Base-by-base conservation (phyloP, 2,888 invertebrate species). In the Iselma pallidipennis region DNA sequence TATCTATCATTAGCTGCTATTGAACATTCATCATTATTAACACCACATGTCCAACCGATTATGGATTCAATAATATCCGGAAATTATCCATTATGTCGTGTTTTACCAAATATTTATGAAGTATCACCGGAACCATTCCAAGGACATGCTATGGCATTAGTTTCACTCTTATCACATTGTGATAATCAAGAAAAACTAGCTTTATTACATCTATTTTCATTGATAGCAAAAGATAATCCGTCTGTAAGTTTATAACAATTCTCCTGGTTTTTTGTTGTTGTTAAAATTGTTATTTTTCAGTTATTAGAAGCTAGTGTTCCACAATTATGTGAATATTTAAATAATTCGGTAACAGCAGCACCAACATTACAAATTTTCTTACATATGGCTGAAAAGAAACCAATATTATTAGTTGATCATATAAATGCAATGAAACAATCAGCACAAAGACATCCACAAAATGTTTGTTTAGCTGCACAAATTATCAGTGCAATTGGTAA, bases 1-100 rank as follows among this genome's bases (percentile, higher is more conserved):
- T 97, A 97, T 81, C 85, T 97, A 54, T 95, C 95, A 0, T 83
- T 97, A 68, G 96, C 96, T 12, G 96, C 96, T 55, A 94, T 95
- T 63, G 94, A 95, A 77, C 94, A 96, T 82, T 92, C 95, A 2
- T 89, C 90, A 65, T 82, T 96, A 66, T 83, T 97, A 42, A 92
- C 94, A 71, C 90, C 92, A 10, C 94, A 96, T 80, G 91, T 95
- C 55, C 91, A 94, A 70, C 91, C 92, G 5, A 94, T 96, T 59
- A 92, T 96, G 85, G 92, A 93, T 78, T 95, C 94, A 66, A 92
- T 96, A 64, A 89, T 95, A 78, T 89, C 92, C 75, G 95, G 95
- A 55, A 96, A 96, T 83, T 94, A 93, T 80, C 90, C 92, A 0
- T 83, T 97, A 21, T 91, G 94, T 66, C 86, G 95, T 53, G 95